Base-by-base conservation (phyloP, 2,113 vertebrate genomes). In the Talpa occidentalis region DNA sequence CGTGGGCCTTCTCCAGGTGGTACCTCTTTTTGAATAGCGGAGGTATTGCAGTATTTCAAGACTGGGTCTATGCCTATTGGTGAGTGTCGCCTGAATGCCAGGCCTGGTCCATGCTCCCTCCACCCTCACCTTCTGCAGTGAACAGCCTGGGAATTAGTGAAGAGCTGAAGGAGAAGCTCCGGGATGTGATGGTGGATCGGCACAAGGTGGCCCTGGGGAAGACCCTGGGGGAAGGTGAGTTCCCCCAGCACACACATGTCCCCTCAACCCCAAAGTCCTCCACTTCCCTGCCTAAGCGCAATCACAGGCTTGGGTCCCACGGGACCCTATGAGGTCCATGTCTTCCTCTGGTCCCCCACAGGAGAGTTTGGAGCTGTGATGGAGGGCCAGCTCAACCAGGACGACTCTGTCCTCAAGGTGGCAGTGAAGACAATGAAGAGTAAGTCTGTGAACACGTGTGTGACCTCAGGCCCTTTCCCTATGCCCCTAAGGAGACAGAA, bases 391-490 rank as follows among this genome's bases (percentile, higher is more conserved):
- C 98, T 99, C 69, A 99, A 98, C 94, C 99, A 99, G 95, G 99
- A 99, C 22, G 99, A 99, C 44, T 98, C 98, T 6, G 94, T 98
- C 90, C 99, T 99, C 94, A 99, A 99, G 96, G 99, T 99, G 40
- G 99, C 99, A 1, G 99, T 99, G 52, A 99, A 99, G 98, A 99
- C 99, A 0, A 99, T 99, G 99, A 99, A 99, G 96, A 99, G 99
- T 99, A 96, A 99, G 99, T 98, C 35, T 49, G 12, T 14, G 14
- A 32, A 37, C 19, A 7, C 11, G 1, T 6, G 19, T 22, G n/a
- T 62, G 30, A 32, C 16, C 52, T 28, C 60, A 3, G 11, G 14
- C 10, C 10, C 82, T 77, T 60, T 44, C n/a, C 74, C 62, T 56
- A 4, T 26, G 15, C 22, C 26, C 37, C 21, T 54, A 42, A 79